phyloP scores from a whole-genome alignment of 2,888 invertebrate genomes.

The Aphodius sticticus region DNA sequence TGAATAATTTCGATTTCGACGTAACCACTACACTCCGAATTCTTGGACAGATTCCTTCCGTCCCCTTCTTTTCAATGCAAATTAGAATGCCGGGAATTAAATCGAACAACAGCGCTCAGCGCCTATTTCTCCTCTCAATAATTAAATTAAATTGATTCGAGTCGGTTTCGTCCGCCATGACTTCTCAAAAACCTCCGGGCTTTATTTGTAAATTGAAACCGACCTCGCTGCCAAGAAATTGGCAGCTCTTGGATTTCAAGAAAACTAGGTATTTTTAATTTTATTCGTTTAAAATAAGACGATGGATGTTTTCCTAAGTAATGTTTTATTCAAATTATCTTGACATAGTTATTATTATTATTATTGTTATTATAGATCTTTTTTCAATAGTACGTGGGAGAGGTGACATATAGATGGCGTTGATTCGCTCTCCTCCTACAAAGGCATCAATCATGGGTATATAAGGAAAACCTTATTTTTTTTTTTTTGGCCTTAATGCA shows the following conservation, averaged over 20 bases:
- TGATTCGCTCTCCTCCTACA: no score
- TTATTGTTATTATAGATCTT: no score
- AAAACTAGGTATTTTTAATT: background rate
- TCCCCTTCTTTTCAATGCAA: background rate
- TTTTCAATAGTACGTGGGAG: no score
- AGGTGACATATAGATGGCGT: no score
- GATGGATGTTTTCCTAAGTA: no score
- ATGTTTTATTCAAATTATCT: no score
- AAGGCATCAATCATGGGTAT: no score
- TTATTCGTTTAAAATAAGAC: no score
- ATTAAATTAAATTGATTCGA: background rate
- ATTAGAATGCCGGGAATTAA: background rate
- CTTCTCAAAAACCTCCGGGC: background rate
- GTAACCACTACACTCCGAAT: background rate
- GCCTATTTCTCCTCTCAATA: background rate
- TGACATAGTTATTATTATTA: no score
- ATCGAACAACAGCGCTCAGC: conserved; percentile 4
- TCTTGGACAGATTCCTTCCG: background rate
- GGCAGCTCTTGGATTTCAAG: background rate
- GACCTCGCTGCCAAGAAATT: background rate
- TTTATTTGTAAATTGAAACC: background rate
- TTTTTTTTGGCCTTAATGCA: no score
- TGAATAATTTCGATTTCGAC: background rate
- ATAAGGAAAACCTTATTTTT: no score
- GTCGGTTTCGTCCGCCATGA: background rate